Conservation (phyloP, 2,797 vertebrate genomes). For the Glyptemys insculpta region DNA sequence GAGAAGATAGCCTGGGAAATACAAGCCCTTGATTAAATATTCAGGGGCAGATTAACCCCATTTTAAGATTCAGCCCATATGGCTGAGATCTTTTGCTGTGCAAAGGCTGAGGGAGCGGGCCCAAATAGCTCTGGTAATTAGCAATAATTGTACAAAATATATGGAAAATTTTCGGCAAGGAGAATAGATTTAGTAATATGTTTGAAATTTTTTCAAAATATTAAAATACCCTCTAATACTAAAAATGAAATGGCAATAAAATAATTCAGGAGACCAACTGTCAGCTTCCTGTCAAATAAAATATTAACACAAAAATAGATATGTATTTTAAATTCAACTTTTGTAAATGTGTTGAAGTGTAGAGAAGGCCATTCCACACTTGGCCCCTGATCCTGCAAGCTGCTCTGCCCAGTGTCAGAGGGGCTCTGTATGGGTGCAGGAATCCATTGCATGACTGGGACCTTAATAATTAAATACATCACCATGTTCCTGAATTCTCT, state of each 20-base stretch:
- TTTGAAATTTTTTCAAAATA: constrained; percentile 42
- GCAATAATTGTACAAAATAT: constrained; percentile 64
- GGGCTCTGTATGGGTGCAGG: background rate
- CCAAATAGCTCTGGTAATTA: constrained; percentile 75
- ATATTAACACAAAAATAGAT: background rate
- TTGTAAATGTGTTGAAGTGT: fast-evolving
- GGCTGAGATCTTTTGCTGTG: constrained; percentile 61
- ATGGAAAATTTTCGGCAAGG: constrained; percentile 64
- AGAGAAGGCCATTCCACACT: background rate
- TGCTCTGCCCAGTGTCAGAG: background rate
- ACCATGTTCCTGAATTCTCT: background rate
- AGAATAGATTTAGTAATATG: constrained; percentile 23
- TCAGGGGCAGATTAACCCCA: constrained; percentile 73
- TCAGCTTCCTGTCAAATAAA: background rate
- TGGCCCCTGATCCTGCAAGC: background rate
- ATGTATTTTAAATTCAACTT: background rate
- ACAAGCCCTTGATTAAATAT: constrained; percentile 71
- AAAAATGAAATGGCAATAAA: constrained; percentile 20
- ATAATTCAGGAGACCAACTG: constrained; percentile 24
- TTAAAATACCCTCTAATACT: constrained; percentile 40
- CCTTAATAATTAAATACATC: background rate
- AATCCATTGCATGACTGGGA: background rate
- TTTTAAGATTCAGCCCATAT: constrained; percentile 75
- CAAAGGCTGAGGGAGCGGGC: constrained; percentile 68
- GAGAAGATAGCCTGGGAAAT: constrained; percentile 61